Percentiles rank a stretch among this genome's conserved stretches.
Evolutionary conservation across 1,140 invertebrate genomes (phyloP).

Genomic region (Panagrolaimus sp.): DNA sequence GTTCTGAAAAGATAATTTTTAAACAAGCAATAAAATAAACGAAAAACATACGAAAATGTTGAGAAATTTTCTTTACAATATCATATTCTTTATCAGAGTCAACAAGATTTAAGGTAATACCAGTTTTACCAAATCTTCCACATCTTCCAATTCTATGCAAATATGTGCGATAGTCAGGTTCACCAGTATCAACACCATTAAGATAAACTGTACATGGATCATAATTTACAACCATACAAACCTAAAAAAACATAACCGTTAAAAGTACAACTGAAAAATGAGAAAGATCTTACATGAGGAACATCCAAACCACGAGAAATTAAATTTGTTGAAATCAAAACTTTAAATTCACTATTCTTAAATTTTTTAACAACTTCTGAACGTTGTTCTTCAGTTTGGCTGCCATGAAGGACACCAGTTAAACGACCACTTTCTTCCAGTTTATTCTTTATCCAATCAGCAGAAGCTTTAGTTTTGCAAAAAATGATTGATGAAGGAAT

Average conservation of each 20-base stretch:
- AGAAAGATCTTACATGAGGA: too few relatives aligned
- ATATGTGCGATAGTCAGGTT: conserved; percentile 49
- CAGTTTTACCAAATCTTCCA: conserved; percentile 53
- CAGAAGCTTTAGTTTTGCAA: conserved; percentile 73
- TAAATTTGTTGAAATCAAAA: conserved; percentile 96
- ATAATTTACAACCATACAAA: conserved; percentile 96
- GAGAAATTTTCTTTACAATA: too few relatives aligned
- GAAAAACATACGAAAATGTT: too few relatives aligned
- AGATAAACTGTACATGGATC: conserved; percentile 74
- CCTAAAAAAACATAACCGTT: too few relatives aligned
- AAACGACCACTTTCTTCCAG: conserved; percentile 84
- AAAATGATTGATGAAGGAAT: conserved; percentile 98
- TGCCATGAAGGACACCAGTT: conserved; percentile 80
- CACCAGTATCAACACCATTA: conserved; percentile 49
- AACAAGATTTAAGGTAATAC: conserved; percentile 4
- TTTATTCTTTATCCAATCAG: conserved; percentile 78
- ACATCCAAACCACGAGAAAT: conserved; percentile 88
- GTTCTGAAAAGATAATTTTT: too few relatives aligned
- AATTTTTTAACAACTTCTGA: conserved; percentile 85
- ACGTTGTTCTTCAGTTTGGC: conserved; percentile 83
- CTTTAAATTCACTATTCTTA: conserved; percentile 80
- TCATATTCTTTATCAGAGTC: too few relatives aligned
- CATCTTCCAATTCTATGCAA: conserved; percentile 33
- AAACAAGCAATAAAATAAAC: too few relatives aligned
- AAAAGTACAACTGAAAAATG: too few relatives aligned